Percentiles rank a stretch among this genome's conserved stretches.
These are phyloP conservation scores for Sweltsa coloradensis DNA, from an alignment of 1,140 invertebrate species.

Conservation along the genomic window DNA sequence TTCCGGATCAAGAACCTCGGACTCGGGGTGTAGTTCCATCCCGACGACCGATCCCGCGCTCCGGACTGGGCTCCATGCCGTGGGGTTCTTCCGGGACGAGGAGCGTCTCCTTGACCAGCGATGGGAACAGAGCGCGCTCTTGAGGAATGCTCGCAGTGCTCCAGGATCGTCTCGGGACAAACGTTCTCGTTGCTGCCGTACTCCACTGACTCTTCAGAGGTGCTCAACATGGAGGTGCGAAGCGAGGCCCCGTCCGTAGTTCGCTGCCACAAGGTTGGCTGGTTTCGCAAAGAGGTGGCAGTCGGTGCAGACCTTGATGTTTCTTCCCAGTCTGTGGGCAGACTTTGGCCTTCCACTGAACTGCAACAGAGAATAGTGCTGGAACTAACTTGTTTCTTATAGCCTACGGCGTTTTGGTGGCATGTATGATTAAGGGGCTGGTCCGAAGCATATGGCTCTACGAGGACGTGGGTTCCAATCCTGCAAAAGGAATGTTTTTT, in stretches of 20 bases:
- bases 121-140: too few relatives aligned
- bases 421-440: too few relatives aligned
- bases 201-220: constrained; percentile 6
- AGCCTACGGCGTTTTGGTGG: too few relatives aligned
- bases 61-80: constrained; percentile 69
- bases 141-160: constrained; percentile 9
- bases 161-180: constrained; percentile 1
- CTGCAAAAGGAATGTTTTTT: too few relatives aligned
- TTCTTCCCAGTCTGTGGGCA: constrained; percentile 37
- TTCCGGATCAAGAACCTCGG: constrained; percentile 63
- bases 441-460: too few relatives aligned
- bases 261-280: constrained; percentile 11
- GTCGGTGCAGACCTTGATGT: constrained; percentile 45
- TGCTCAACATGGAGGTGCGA: constrained; percentile 10
- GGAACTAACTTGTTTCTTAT: too few relatives aligned
- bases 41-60: constrained; percentile 61
- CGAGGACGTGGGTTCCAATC: too few relatives aligned
- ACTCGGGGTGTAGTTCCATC: constrained; percentile 52
- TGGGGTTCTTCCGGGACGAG: constrained; percentile 38
- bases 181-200: constrained; percentile 4
- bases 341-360: constrained; percentile 1
- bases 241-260: constrained; percentile 16
- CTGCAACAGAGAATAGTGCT: too few relatives aligned
- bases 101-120: too few relatives aligned
- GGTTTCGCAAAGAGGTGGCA: constrained; percentile 25